phyloP scores from a whole-genome alignment of 2,113 vertebrate species.

The Thomomys bottae region DNA sequence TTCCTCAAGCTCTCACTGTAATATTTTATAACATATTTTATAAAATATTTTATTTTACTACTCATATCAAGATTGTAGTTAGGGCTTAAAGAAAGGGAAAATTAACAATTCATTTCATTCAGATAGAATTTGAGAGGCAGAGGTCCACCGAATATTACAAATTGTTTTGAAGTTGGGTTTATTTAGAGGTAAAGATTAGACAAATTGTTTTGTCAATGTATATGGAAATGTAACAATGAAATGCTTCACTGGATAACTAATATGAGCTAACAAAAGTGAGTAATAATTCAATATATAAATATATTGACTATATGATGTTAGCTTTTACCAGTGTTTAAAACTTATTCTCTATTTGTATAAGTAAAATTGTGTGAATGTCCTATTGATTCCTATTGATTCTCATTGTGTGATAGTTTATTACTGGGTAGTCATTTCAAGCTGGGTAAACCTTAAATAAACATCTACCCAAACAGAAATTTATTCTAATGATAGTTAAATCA shows the following conservation, averaged over 20 bases:
- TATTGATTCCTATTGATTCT: background rate
- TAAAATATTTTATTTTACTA: no score
- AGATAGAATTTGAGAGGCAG: background rate
- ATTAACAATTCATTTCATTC: rapidly evolving
- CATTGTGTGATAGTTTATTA: background rate
- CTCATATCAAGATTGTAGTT: background rate
- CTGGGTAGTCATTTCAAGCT: background rate
- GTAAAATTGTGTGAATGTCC: background rate
- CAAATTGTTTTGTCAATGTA: no score
- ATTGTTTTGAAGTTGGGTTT: slow-evolving; percentile 11
- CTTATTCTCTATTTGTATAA: background rate
- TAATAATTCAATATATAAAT: background rate
- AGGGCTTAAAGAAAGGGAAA: background rate
- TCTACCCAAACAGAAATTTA: slow-evolving; percentile 2
- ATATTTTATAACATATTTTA: background rate
- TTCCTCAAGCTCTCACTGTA: background rate
- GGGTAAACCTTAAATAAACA: background rate
- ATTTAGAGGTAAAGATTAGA: background rate
- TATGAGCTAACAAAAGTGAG: background rate
- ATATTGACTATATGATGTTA: background rate
- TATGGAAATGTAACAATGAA: no score
- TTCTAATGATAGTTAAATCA: slow-evolving; percentile 2
- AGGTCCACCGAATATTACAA: background rate
- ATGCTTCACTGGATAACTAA: no score
- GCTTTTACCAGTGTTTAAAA: background rate